Percentiles rank a stretch among this genome's conserved stretches.
Conservation (phyloP, 2,888 invertebrate genomes). For the Lepidocyrtinus sp. region DNA sequence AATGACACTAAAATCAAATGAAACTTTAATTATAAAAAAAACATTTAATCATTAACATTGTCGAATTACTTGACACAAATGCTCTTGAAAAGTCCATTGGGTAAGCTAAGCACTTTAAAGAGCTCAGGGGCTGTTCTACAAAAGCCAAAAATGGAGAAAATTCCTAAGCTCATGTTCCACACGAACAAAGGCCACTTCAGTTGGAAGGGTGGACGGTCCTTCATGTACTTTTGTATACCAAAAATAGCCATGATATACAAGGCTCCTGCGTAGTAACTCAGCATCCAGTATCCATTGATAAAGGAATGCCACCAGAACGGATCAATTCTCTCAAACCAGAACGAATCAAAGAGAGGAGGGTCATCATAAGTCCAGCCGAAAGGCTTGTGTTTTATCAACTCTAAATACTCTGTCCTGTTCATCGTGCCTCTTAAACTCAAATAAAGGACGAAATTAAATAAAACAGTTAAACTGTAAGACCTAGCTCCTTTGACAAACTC, state of each 20-base stretch:
- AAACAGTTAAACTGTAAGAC: too few species aligned
- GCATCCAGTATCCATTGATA: conserved; percentile 86
- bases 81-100: conserved; percentile 89
- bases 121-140: conserved; percentile 94
- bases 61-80: conserved; percentile 86
- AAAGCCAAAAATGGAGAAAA: conserved; percentile 95
- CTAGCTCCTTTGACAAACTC: too few species aligned
- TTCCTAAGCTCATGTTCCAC: conserved; percentile 93
- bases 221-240: conserved; percentile 94
- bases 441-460: not conserved
- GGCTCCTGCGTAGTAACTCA: conserved; percentile 89
- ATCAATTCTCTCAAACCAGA: not conserved
- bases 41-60: too few species aligned
- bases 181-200: conserved; percentile 87
- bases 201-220: conserved; percentile 89
- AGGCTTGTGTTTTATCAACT: not conserved
- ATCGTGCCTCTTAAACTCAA: not conserved
- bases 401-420: conserved; percentile 12
- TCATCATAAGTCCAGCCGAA: conserved; percentile 6
- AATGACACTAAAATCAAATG: too few species aligned
- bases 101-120: conserved; percentile 82
- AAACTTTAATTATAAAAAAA: too few species aligned
- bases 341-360: not conserved
- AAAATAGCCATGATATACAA: conserved; percentile 95
- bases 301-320: conserved; percentile 36